Percentiles rank a stretch among this genome's conserved stretches.
phyloP scores from a whole-genome alignment of 2,113 vertebrate genomes.

The Strigops habroptila region DNA sequence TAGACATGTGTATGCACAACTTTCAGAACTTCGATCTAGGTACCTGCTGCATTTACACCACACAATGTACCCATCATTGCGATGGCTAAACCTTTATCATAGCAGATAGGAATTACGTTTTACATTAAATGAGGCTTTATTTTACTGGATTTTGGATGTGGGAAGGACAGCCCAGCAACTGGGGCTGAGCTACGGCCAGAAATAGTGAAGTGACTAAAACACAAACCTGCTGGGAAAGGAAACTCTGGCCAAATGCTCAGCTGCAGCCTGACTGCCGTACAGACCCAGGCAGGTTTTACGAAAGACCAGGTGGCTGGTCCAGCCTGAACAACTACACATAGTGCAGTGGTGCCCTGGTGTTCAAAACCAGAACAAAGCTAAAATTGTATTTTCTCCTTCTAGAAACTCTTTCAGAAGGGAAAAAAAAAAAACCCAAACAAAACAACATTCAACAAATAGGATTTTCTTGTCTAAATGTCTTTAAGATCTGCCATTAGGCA shows the following conservation, averaged over 20 bases:
- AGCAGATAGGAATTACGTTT: neutral
- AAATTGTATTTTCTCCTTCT: neutral
- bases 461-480: neutral
- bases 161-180: neutral
- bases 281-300: neutral
- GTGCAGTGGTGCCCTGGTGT: rapidly evolving
- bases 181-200: neutral
- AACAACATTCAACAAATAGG: neutral
- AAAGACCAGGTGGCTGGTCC: neutral
- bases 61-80: neutral
- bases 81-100: neutral
- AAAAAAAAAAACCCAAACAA: neutral
- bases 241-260: neutral
- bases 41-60: neutral
- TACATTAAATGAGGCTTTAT: neutral
- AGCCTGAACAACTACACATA: neutral
- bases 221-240: neutral
- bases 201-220: neutral
- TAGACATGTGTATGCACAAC: neutral
- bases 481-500: neutral
- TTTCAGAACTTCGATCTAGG: neutral
- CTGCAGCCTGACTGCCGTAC: neutral
- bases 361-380: neutral
- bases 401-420: neutral
- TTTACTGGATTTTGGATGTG: neutral